phyloP scores from a whole-genome alignment of 2,888 invertebrate genomes.

The Augochlorella aurata region DNA sequence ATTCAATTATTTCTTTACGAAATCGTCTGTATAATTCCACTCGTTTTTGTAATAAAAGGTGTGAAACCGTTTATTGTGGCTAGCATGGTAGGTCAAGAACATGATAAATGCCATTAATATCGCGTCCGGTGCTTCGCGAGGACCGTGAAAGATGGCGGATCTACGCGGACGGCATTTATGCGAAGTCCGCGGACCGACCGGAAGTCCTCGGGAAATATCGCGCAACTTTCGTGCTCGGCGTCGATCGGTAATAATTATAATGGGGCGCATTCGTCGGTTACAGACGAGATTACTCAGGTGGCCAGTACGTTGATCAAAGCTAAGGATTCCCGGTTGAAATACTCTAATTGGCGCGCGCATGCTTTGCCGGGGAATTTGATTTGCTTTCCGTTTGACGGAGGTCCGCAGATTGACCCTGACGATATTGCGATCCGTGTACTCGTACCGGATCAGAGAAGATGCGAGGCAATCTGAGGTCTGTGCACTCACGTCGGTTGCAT shows the following conservation, averaged over 20 bases:
- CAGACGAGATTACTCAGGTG: conserved; percentile 67
- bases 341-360: conserved; percentile 68
- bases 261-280: conserved; percentile 57
- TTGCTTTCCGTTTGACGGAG: conserved; percentile 70
- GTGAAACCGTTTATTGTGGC: no score
- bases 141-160: neutral
- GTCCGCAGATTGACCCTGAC: conserved; percentile 67
- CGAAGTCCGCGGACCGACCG: neutral
- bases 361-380: conserved; percentile 70
- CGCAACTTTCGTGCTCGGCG: conserved; percentile 14
- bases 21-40: no score
- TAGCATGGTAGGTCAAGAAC: no score
- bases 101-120: no score
- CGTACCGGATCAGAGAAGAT: conserved; percentile 57
- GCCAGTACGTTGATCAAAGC: conserved; percentile 68
- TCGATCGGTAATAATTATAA: conserved; percentile 64
- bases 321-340: conserved; percentile 60
- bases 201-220: neutral
- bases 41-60: no score
- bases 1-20: no score
- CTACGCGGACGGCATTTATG: neutral
- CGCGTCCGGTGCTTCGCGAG: neutral
- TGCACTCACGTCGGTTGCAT: conserved; percentile 44
- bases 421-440: conserved; percentile 67
- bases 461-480: conserved; percentile 58